Evolutionary conservation across 2,113 vertebrate genomes (phyloP).

Genomic region (Rafetus swinhoei): DNA sequence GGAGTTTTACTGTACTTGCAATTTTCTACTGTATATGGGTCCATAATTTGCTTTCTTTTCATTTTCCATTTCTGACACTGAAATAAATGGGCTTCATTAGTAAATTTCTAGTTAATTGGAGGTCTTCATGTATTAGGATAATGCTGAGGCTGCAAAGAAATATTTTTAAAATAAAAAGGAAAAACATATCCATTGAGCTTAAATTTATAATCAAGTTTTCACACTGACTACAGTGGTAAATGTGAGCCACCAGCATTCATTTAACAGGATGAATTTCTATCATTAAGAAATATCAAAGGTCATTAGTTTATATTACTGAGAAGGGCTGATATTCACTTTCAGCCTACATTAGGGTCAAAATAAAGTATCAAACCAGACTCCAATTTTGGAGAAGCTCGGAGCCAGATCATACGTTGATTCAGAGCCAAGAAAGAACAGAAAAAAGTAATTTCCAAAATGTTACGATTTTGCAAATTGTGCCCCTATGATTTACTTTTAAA

Average conservation of each 20-base stretch:
- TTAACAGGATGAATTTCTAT: neutral
- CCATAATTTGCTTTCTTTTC: rapidly evolving
- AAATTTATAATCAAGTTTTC: neutral
- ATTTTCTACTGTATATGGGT: neutral
- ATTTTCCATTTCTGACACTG: neutral
- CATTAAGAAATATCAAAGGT: neutral
- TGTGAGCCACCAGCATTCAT: neutral
- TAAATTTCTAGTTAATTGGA: neutral
- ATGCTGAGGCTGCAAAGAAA: neutral
- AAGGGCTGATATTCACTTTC: neutral
- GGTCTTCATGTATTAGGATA: neutral
- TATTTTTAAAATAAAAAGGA: neutral
- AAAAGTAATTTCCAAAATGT: neutral
- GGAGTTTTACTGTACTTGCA: no score
- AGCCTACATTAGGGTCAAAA: neutral
- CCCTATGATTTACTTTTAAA: neutral
- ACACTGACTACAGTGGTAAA: neutral
- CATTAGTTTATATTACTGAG: neutral
- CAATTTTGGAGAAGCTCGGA: neutral
- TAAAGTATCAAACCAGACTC: no score
- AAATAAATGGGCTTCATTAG: neutral
- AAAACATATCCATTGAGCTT: neutral
- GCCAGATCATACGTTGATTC: neutral
- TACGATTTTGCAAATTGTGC: neutral
- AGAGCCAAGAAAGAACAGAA: neutral